Evolutionary conservation across 2,113 vertebrate genomes (phyloP).

Genomic region (Otocyon megalotis): DNA sequence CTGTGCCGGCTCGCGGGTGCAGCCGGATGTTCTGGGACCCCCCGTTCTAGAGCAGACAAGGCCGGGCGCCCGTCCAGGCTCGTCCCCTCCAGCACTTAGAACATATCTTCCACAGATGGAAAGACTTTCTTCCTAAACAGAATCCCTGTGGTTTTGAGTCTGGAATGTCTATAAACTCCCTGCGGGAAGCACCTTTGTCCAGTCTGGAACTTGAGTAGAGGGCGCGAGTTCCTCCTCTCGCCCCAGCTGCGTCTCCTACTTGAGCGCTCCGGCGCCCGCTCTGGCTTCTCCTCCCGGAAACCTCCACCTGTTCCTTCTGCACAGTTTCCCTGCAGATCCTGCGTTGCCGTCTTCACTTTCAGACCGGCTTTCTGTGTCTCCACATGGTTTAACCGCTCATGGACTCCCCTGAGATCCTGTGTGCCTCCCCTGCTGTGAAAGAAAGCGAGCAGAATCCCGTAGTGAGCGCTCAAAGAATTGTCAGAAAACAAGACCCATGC

Average conservation of each 20-base stretch:
- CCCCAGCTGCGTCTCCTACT: neutral
- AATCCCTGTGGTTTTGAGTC: neutral
- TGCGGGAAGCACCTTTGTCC: neutral
- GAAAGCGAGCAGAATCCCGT: neutral
- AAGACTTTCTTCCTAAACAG: neutral
- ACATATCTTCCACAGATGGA: neutral
- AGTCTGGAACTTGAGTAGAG: neutral
- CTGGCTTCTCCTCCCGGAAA: neutral
- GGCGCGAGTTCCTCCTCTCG: rapidly evolving
- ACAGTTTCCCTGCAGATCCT: too few relatives aligned
- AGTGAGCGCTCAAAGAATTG: neutral
- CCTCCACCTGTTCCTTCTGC: neutral
- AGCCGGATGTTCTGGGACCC: neutral
- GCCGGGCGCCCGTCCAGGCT: neutral
- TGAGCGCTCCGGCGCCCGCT: neutral
- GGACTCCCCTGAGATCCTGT: too few relatives aligned
- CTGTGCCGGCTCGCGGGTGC: neutral
- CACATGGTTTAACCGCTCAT: neutral
- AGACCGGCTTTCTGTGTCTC: neutral
- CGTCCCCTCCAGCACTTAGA: neutral
- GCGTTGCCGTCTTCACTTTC: neutral
- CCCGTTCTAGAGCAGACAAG: constrained; percentile 19
- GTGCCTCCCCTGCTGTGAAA: neutral
- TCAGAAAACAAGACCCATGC: neutral
- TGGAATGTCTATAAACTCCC: neutral